Percentiles rank a stretch among this genome's conserved stretches.
Evolutionary conservation across 2,797 vertebrate species (phyloP).

Genomic region (Phataginus tricuspis): DNA sequence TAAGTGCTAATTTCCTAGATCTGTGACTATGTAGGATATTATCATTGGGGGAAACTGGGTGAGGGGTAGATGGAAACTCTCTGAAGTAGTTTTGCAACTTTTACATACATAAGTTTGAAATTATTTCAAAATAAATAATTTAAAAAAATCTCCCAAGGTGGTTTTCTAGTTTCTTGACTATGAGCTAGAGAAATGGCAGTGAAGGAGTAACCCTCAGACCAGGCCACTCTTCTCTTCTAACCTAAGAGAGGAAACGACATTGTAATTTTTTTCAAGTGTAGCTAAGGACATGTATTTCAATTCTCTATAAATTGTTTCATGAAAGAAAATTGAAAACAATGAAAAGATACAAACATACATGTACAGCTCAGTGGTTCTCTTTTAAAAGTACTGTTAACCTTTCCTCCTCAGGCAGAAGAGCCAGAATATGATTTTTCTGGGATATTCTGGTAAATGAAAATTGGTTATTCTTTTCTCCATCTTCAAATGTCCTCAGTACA

Average conservation of each 20-base stretch:
- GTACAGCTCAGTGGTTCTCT: not conserved
- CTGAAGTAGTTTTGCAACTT: not conserved
- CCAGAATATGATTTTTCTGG: not conserved
- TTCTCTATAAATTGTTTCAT: not conserved
- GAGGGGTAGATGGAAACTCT: not conserved
- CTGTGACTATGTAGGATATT: not conserved
- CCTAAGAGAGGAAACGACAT: not conserved
- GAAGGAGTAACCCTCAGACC: not conserved
- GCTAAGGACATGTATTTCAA: not conserved
- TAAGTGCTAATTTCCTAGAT: not conserved
- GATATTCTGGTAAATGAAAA: not conserved
- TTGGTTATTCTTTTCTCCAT: not conserved
- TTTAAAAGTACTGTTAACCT: not conserved
- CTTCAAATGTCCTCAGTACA: not conserved
- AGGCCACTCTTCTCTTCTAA: not conserved
- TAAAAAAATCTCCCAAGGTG: not conserved
- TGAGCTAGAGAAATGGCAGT: not conserved
- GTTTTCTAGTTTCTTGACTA: not conserved
- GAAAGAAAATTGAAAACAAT: not conserved
- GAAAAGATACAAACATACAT: not conserved
- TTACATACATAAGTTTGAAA: not conserved
- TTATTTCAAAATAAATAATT: not conserved
- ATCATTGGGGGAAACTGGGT: not conserved
- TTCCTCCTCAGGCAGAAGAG: not conserved
- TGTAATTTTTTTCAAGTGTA: not conserved